A percentile compares a stretch with the other conserved stretches of the same genome.
Evolutionary conservation across 1,140 invertebrate genomes (phyloP).

Genomic region (Polypedilum vanderplanki): DNA sequence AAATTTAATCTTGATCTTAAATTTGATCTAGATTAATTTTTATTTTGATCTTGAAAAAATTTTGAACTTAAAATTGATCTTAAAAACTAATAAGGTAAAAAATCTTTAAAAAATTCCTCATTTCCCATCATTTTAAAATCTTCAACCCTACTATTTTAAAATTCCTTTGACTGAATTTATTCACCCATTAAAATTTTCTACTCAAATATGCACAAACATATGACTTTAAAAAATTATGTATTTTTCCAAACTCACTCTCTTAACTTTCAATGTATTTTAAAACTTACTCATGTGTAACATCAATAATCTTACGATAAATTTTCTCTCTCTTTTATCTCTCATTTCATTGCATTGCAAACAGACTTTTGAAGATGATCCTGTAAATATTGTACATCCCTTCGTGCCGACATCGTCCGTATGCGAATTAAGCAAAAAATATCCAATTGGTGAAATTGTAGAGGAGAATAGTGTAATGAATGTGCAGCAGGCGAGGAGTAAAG

Average conservation of each 20-base stretch:
- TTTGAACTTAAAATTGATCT: too few relatives aligned
- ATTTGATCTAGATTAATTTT: too few relatives aligned
- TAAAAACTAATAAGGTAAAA: too few relatives aligned
- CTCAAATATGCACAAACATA: neutral
- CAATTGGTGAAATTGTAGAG: neutral
- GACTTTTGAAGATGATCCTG: conserved; percentile 10
- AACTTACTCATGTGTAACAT: conserved; percentile 12
- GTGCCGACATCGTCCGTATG: neutral
- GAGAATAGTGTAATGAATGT: conserved; percentile 7
- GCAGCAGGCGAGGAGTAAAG: neutral
- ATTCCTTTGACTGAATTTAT: neutral
- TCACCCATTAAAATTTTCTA: conserved; percentile 8
- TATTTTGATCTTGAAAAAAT: too few relatives aligned
- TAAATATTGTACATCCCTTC: conserved; percentile 13
- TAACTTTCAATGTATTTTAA: neutral
- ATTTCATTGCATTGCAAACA: neutral
- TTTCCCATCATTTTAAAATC: too few relatives aligned
- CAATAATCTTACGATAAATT: neutral
- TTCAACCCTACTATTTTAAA: too few relatives aligned
- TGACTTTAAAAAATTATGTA: neutral
- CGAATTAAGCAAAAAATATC: neutral
- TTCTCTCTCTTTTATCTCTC: neutral
- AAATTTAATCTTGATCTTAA: too few relatives aligned
- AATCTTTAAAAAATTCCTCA: too few relatives aligned
- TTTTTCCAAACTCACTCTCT: neutral